Base-by-base conservation (phyloP, 2,888 invertebrate genomes). In the Monopis laevigella region DNA sequence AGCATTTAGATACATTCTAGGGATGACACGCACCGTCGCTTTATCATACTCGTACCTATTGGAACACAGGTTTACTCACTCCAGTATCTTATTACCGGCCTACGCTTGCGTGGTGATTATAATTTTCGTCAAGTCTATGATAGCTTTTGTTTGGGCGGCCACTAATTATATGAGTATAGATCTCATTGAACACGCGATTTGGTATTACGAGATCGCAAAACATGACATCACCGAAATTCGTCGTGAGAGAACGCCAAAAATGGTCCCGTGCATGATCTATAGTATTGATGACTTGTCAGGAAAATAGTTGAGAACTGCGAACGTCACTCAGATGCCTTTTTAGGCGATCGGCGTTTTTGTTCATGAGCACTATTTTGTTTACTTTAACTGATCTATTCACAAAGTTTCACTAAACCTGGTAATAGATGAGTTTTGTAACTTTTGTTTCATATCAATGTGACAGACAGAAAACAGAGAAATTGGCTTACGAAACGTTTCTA, bases 191-290 rank as follows among this genome's bases (percentile, higher is more conserved):
- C 36, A 36, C 18, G 36, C 36, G 36, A 36, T 36, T 36, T 10
- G 6, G 24, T 24, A 24, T 10, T 36, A 36, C 36, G 21, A 21
- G 36, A 21, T 18, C 36, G 36, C 36, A 2, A 36, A 36, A 21
- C 55, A 77, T 77, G 77, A 74, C 74, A 74, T 78, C 78, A 77
- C 59, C 70, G 59, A 58, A 66, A 61, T 64, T 58, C 58, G 63
- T 64, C 62, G 60, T 55, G 60, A 60, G 58, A 52, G 36, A 36
- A 12, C 36, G 57, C 78, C 78, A 61, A 75, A 78, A 68, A 74
- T 69, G 77, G 78, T 60, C 60, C 62, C 61, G 60, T 54, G 65
- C 70, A 74, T 75, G 73, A 74, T 74, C 65, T 69, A 72, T 68
- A 58, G 58, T 53, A 55, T 42, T 35, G 34, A 39, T 43, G 58